Percentiles rank a stretch among this genome's conserved stretches.
phyloP scores from a whole-genome alignment of 2,888 invertebrate genomes.

The Rhaphigaster nebulosa region DNA sequence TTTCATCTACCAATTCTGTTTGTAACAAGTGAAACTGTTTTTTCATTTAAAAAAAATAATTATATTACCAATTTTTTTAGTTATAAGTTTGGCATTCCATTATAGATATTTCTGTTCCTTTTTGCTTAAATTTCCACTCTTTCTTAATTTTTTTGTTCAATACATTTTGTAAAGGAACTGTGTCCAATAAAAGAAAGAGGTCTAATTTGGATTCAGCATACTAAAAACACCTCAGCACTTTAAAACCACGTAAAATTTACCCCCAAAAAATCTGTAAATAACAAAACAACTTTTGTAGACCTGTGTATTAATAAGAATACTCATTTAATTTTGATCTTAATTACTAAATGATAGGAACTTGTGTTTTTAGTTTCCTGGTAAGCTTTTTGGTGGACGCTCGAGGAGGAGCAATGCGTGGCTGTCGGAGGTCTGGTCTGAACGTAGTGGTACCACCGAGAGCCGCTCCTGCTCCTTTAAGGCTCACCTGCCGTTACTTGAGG shows the following conservation, averaged over 20 bases:
- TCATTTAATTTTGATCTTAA: neutral
- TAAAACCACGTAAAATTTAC: neutral
- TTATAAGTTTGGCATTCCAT: no score
- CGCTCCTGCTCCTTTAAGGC: constrained; percentile 94
- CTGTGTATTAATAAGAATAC: neutral
- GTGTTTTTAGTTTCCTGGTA: constrained; percentile 86
- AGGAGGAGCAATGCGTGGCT: constrained; percentile 98
- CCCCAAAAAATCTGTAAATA: neutral
- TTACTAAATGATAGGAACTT: neutral
- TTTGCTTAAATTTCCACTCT: neutral
- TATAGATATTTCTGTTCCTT: no score
- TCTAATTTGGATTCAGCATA: neutral
- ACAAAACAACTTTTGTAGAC: neutral
- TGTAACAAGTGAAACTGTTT: no score
- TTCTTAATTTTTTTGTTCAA: neutral
- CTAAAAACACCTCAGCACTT: neutral
- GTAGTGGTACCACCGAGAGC: constrained; percentile 97
- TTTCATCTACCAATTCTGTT: no score
- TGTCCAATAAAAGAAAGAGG: neutral
- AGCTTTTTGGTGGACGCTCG: constrained; percentile 99
- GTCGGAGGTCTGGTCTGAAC: constrained; percentile 96
- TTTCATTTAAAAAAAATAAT: no score
- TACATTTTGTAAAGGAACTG: neutral
- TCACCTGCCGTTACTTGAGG: constrained; percentile 93
- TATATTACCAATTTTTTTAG: no score